Base-by-base conservation (phyloP, 64 coral and sea anemone genomes). In the Pachyseris speciosa region DNA sequence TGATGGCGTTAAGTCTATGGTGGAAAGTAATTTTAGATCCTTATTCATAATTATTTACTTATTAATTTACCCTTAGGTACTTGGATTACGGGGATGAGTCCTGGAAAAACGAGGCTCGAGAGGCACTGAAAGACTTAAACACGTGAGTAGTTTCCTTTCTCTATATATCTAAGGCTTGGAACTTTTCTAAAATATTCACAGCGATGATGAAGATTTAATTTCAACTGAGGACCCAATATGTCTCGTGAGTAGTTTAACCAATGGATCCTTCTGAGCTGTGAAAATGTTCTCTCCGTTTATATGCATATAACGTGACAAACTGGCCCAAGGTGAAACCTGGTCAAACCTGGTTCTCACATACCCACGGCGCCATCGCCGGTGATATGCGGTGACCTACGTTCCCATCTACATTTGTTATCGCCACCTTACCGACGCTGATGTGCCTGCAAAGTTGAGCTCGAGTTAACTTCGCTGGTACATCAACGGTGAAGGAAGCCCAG, bases 71-170 rank as follows among this genome's bases (percentile, higher is more conserved):
- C 25, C 15, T 1, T 42, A 96, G 94, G 94, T 96, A 89, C 85
- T 77, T 96, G 17, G 94, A 96, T 47, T 96, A 96, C 27, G 94
- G 94, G 17, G 90, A 96, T 31, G 88, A 87, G 57, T 37, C 70
- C 4, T 96, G 94, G 94, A 96, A 93, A 59, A 39, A 64, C 29
- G 38, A 67, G 52, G 89, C 94, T 28, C 55, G 60, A 19, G 79
- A 85, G 17, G 87, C 91, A 17, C 47, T 96, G 30, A 29, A 77
- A 20, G 71, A 64, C 9, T 76, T 91, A n/a, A 93, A 96, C 59
- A 96, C 94, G 94, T 96, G 89, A 53, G 90, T 77, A 13, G 1
- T 60, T 32, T 13, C 0, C 2, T 83, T 34, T 29, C 9, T 59
- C 63, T 58, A n/a, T n/a, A n/a, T n/a, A n/a, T n/a, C n/a, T n/a